Percentiles rank a stretch among this genome's conserved stretches.
Conservation (phyloP, 2,888 invertebrate species). For the Mesoligia furuncula region DNA sequence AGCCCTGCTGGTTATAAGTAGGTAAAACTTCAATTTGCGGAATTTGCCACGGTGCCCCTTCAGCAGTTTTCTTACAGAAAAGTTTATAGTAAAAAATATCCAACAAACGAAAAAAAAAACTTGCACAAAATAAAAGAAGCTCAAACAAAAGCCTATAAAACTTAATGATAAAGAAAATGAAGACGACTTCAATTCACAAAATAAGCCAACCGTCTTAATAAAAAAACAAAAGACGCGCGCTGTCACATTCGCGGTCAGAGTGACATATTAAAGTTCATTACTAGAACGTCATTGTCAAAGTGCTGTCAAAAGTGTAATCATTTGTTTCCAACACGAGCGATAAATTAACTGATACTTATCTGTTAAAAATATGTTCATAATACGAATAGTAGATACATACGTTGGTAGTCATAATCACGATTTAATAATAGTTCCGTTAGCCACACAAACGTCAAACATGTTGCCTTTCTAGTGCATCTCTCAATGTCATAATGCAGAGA, state of each 20-base stretch:
- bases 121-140: neutral
- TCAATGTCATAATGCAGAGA: constrained; percentile 34
- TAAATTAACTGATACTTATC: constrained; percentile 15
- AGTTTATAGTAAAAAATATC: neutral
- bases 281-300: constrained; percentile 29
- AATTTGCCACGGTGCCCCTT: no score
- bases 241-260: constrained; percentile 36
- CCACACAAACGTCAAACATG: constrained; percentile 4
- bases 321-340: neutral
- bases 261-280: constrained; percentile 31
- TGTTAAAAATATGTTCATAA: neutral
- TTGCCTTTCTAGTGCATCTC: constrained; percentile 20
- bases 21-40: no score
- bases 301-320: constrained; percentile 28
- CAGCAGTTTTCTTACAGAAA: neutral
- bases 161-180: neutral
- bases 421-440: constrained; percentile 9
- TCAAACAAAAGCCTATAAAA: neutral
- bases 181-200: neutral
- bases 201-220: neutral
- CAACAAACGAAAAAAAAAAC: no score
- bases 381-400: neutral
- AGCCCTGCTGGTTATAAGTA: no score
- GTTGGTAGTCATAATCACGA: neutral
- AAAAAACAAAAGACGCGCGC: constrained; percentile 18